phyloP scores from a whole-genome alignment of 2,888 invertebrate species.

The Torymus auratus region DNA sequence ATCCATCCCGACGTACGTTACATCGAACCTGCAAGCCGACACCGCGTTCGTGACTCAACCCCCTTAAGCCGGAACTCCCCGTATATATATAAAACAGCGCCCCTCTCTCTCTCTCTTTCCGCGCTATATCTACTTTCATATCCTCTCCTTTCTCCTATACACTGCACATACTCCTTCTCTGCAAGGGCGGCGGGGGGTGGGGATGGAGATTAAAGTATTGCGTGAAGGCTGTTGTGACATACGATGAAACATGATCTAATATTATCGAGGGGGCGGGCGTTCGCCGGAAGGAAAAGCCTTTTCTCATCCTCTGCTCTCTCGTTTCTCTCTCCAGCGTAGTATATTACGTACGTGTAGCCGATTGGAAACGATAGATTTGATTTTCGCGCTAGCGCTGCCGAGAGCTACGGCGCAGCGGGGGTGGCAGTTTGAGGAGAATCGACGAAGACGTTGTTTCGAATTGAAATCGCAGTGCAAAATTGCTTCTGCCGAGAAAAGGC shows the following conservation, averaged over 20 bases:
- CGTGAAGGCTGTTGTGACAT: conserved; percentile 43
- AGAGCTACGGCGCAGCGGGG: not conserved
- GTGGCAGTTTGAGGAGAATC: conserved; percentile 31
- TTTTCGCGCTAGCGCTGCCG: conserved; percentile 40
- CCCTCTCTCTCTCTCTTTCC: too few species aligned
- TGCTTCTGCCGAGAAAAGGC: conserved; percentile 28
- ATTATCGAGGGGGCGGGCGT: conserved; percentile 11
- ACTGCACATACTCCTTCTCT: not conserved
- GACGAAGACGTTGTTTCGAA: conserved; percentile 53
- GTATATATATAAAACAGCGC: too few species aligned
- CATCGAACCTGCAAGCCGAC: too few species aligned
- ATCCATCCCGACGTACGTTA: too few species aligned
- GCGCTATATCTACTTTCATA: conserved; percentile 4
- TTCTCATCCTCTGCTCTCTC: conserved; percentile 2
- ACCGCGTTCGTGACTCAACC: too few species aligned
- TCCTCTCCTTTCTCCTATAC: not conserved
- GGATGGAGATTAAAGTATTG: conserved; percentile 46
- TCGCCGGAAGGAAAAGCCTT: not conserved
- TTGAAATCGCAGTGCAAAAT: conserved; percentile 46
- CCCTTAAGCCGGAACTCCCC: too few species aligned
- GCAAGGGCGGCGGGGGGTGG: not conserved
- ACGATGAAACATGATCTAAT: conserved; percentile 55
- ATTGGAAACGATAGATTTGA: conserved; percentile 55
- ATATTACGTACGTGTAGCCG: conserved; percentile 51
- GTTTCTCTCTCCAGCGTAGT: conserved; percentile 3